Evolutionary conservation across 2,888 invertebrate genomes (phyloP).

Genomic region (Theristus sp.): DNA sequence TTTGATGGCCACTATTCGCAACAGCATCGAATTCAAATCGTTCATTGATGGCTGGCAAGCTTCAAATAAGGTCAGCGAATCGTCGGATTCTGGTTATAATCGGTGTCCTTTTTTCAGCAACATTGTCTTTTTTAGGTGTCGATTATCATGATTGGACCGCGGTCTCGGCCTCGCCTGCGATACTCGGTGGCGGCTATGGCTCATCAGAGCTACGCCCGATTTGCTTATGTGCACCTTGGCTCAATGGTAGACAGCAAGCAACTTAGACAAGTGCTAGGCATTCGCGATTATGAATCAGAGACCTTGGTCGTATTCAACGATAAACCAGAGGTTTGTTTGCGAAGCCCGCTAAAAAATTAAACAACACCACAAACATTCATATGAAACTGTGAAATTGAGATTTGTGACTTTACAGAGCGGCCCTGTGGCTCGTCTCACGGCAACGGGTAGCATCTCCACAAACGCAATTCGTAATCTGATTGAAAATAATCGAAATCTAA

Average conservation of each 20-base stretch:
- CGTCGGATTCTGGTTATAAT: too few species aligned
- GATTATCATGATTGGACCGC: slow-evolving; percentile 19
- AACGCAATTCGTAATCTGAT: slow-evolving; percentile 29
- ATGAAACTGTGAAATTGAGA: too few species aligned
- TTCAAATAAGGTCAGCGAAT: not conserved
- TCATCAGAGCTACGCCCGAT: slow-evolving; percentile 18
- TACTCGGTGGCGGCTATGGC: slow-evolving; percentile 23
- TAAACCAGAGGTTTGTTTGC: slow-evolving; percentile 21
- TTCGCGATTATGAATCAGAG: slow-evolving; percentile 25
- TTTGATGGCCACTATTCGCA: not conserved
- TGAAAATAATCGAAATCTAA: slow-evolving; percentile 30
- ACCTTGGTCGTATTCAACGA: slow-evolving; percentile 36
- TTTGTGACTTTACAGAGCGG: slow-evolving; percentile 15
- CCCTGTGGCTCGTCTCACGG: slow-evolving; percentile 16
- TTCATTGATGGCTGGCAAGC: not conserved
- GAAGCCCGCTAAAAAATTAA: too few species aligned
- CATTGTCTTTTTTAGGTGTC: slow-evolving; percentile 13
- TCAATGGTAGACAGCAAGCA: not conserved
- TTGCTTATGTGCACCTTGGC: slow-evolving; percentile 18
- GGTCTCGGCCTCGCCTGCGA: slow-evolving; percentile 17
- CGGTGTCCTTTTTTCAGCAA: too few species aligned
- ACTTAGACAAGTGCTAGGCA: slow-evolving; percentile 12
- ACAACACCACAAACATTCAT: too few species aligned
- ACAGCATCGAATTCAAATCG: not conserved
- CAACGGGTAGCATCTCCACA: slow-evolving; percentile 14